Evolutionary conservation across 1,140 invertebrate species (phyloP).

Genomic region (Drosophila kohkoa): DNA sequence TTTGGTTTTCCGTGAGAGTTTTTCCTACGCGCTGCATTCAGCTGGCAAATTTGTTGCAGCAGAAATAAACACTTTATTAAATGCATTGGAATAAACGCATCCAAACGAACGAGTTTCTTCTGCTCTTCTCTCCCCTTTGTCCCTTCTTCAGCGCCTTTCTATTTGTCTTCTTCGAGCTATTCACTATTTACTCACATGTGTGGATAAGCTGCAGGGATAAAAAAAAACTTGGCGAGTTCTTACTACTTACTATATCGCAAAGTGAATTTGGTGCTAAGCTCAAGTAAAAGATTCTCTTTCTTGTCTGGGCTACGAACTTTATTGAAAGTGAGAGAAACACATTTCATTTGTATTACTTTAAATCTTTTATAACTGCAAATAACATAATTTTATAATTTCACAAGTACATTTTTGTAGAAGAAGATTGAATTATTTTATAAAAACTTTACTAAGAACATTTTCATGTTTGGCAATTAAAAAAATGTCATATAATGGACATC

Average conservation of each 20-base stretch:
- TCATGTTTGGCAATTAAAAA: too few relatives aligned
- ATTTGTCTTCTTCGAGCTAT: constrained; percentile 40
- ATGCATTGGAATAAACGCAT: constrained; percentile 79
- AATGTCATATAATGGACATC: too few relatives aligned
- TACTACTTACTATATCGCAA: constrained; percentile 33
- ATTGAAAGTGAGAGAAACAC: constrained; percentile 5
- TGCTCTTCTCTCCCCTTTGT: background rate
- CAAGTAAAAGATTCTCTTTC: constrained; percentile 34
- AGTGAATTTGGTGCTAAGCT: constrained; percentile 80
- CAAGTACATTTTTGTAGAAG: too few relatives aligned
- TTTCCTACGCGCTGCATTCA: constrained; percentile 61
- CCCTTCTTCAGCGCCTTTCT: background rate
- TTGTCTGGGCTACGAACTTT: constrained; percentile 29
- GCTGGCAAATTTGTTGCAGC: constrained; percentile 82
- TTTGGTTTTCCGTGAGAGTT: constrained; percentile 36
- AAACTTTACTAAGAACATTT: too few relatives aligned
- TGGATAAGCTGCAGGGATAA: constrained; percentile 26
- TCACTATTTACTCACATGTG: constrained; percentile 44
- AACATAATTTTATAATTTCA: background rate
- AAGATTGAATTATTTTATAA: too few relatives aligned
- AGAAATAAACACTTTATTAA: constrained; percentile 84
- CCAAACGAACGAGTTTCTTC: constrained; percentile 4
- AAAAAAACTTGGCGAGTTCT: constrained; percentile 54
- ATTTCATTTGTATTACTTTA: background rate
- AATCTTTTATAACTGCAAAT: background rate